Conservation (phyloP, 2,113 vertebrate species). For the Petrocephalus microphthalmus region DNA sequence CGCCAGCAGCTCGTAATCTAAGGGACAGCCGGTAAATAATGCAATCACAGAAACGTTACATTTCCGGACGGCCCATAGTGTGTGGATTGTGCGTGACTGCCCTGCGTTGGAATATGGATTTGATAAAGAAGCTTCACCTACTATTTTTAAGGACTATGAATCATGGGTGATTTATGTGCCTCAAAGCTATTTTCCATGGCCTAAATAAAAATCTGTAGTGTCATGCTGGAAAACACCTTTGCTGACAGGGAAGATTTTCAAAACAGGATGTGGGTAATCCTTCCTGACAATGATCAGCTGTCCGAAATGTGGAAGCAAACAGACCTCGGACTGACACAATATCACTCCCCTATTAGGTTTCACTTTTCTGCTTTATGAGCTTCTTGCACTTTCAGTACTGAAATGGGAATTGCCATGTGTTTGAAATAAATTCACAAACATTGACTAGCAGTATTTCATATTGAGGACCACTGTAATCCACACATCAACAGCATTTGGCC, state of each 20-base stretch:
- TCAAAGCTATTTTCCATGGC: neutral
- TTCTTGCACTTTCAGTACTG: neutral
- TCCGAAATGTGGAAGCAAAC: neutral
- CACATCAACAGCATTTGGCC: neutral
- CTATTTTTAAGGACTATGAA: neutral
- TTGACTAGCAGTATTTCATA: neutral
- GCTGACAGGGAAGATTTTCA: neutral
- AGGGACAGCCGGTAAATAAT: neutral
- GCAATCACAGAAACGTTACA: neutral
- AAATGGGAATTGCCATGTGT: neutral
- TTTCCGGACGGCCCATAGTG: neutral
- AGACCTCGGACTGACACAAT: neutral
- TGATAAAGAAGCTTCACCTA: neutral
- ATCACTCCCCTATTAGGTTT: neutral
- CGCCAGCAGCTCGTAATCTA: constrained; percentile 88
- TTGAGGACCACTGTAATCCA: neutral
- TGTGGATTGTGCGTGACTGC: neutral
- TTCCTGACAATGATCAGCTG: neutral
- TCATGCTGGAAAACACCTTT: constrained; percentile 1
- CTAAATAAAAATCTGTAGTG: neutral
- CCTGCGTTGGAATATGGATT: neutral
- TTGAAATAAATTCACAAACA: neutral
- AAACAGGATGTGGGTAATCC: neutral
- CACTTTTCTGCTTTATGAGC: neutral
- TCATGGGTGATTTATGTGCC: neutral